phyloP scores from a whole-genome alignment of 1,140 invertebrate genomes.

The Thereuonema tuberculata region DNA sequence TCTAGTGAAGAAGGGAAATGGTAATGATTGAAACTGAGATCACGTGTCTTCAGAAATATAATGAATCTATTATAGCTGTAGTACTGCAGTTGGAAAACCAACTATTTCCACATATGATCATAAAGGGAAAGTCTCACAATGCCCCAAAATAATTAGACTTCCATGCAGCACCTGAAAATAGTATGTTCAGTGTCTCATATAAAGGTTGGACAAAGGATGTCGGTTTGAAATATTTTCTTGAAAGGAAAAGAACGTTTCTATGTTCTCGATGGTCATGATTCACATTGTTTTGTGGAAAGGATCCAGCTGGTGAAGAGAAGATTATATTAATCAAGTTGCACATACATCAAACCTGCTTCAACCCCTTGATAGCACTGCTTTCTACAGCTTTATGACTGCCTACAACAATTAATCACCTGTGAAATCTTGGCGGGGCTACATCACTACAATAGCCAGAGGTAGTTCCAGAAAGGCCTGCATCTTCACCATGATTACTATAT shows the following conservation, averaged over 20 bases:
- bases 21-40: too few relatives aligned
- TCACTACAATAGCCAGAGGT: too few relatives aligned
- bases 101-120: too few relatives aligned
- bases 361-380: background rate
- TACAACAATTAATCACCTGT: background rate
- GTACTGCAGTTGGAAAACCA: too few relatives aligned
- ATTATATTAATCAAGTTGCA: constrained; percentile 10
- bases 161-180: background rate
- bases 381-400: background rate
- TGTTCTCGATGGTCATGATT: constrained; percentile 13
- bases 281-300: constrained; percentile 12
- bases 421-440: background rate
- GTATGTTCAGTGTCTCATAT: background rate
- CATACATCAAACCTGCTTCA: constrained; percentile 13
- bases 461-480: background rate
- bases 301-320: constrained; percentile 12
- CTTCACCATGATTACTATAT: background rate
- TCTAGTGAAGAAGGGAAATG: too few relatives aligned
- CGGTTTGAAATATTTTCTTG: background rate
- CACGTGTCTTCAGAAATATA: too few relatives aligned
- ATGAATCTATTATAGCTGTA: too few relatives aligned
- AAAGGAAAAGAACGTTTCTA: constrained; percentile 7
- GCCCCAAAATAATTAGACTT: too few relatives aligned
- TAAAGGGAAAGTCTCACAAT: too few relatives aligned
- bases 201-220: background rate